Evolutionary conservation across 64 coral and sea anemone species (phyloP).

Genomic region (Astreopora myriophthalma): DNA sequence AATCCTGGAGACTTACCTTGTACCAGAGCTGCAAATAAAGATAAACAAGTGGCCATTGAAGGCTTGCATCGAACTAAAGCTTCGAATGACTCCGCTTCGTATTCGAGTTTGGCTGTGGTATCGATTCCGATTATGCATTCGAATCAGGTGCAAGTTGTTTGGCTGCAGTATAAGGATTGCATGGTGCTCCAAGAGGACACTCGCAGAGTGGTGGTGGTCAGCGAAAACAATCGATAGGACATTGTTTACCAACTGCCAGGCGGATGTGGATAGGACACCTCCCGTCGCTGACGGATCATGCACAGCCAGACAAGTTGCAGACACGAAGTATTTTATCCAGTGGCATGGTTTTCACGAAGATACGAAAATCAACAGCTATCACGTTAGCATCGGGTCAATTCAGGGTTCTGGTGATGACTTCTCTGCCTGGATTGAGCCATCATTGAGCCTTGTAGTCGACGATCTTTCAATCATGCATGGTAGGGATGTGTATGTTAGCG

Average conservation of each 20-base stretch:
- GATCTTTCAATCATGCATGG: slow-evolving; percentile 93
- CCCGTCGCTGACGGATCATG: slow-evolving; percentile 69
- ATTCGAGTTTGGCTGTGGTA: slow-evolving; percentile 99
- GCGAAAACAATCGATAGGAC: slow-evolving; percentile 80
- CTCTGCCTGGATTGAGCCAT: slow-evolving; percentile 61
- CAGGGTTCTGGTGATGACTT: slow-evolving; percentile 89
- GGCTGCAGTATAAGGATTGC: slow-evolving; percentile 78
- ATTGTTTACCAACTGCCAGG: slow-evolving; percentile 80
- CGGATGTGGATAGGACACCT: slow-evolving; percentile 83
- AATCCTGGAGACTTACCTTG: slow-evolving; percentile 85
- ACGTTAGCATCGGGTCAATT: slow-evolving; percentile 90
- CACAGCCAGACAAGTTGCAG: slow-evolving; percentile 80
- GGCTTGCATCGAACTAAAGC: slow-evolving; percentile 84
- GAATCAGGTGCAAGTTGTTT: slow-evolving; percentile 72
- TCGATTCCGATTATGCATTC: slow-evolving; percentile 83
- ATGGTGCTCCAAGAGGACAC: slow-evolving; percentile 96
- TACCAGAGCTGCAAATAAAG: slow-evolving; percentile 85
- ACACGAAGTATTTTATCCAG: slow-evolving; percentile 85
- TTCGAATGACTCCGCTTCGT: slow-evolving; percentile 89
- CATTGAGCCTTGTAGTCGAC: slow-evolving; percentile 64
- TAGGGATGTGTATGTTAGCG: slow-evolving; percentile 77
- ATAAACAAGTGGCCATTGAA: slow-evolving; percentile 91
- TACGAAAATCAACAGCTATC: slow-evolving; percentile 75
- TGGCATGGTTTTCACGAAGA: slow-evolving; percentile 94
- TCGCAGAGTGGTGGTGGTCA: slow-evolving; percentile 96